phyloP scores from a whole-genome alignment of 2,113 vertebrate species.

The Ivindomyrus marchei region DNA sequence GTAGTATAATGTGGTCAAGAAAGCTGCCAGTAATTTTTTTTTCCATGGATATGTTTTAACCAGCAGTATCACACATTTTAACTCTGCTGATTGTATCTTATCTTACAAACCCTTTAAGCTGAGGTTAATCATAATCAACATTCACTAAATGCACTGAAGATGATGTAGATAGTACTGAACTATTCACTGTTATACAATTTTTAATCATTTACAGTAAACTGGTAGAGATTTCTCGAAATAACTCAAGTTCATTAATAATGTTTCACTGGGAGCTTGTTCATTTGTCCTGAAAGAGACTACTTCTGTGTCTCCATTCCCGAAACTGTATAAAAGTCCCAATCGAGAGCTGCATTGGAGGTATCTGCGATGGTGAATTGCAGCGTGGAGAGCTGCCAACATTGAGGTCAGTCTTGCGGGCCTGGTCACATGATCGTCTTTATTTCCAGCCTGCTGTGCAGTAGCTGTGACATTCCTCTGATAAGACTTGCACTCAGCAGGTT shows the following conservation, averaged over 20 bases:
- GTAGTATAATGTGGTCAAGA: background rate
- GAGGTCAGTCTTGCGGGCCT: conserved; percentile 33
- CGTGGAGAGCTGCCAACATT: conserved; percentile 34
- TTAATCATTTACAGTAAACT: background rate
- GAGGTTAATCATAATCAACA: background rate
- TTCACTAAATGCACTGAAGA: background rate
- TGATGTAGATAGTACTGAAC: background rate
- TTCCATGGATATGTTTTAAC: background rate
- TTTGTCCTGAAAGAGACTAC: background rate
- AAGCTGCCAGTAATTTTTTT: background rate
- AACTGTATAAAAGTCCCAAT: conserved; percentile 17
- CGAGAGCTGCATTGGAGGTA: conserved; percentile 8
- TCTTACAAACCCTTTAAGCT: background rate
- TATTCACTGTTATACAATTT: background rate
- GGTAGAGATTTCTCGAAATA: background rate
- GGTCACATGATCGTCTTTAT: conserved; percentile 39
- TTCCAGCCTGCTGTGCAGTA: conserved; percentile 32
- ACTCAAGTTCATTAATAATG: background rate
- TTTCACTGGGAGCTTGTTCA: background rate
- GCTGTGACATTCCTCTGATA: conserved; percentile 39
- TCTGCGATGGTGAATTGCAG: conserved; percentile 22
- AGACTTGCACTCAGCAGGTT: conserved; percentile 29
- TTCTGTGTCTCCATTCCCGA: background rate
- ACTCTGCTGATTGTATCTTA: background rate
- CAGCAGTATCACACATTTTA: background rate